Evolutionary conservation across 2,797 vertebrate species (phyloP), one percentile per base, ranked within the genome.

Genomic region (Glossophaga mutica): DNA sequence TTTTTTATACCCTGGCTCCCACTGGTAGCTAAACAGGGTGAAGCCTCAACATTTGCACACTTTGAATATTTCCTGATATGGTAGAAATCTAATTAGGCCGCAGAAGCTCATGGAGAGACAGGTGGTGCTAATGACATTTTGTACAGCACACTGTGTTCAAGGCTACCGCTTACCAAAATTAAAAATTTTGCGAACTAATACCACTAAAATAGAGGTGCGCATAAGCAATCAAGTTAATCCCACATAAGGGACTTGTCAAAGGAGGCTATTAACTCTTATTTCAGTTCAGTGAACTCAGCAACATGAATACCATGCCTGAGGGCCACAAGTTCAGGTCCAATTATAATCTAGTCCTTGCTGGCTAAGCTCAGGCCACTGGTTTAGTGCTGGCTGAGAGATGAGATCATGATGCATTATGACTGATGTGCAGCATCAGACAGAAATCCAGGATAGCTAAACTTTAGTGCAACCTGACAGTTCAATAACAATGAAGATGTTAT

Each of bases 11-110:
- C 81, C 0, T 83, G 50, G 85, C 21, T 89, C 70, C 68, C 86
- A 89, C 9, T 74, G 22, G 65, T 79, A 19, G 62, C 42, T 59
- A 91, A 94, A 62, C 5, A 77, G 26, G 55, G 42, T 39, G 50
- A 91, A 84, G 21, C 14, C 44, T 84, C 52, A 8, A 26, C 21
- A 44, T 92, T 62, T 92, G 0, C 16, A 86, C 6, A 78, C 55
- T 79, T 67, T 93, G 84, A 94, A 59, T 1, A 1, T 42, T 90
- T 96, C n/a, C 29, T 46, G 50, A 94, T 93, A 62, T 15, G 62
- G 70, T 39, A 94, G 48, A 96, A 95, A 92, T 96, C 73, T 87
- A 95, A 95, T 10, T 91, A 92, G 79, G 10, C 87, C 50, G 19
- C 16, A 68, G n/a, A 81, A 59, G 10, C 37, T 48, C 77, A 91